Conservation (phyloP, 2,888 invertebrate species). For the Cartodere bifasciata region DNA sequence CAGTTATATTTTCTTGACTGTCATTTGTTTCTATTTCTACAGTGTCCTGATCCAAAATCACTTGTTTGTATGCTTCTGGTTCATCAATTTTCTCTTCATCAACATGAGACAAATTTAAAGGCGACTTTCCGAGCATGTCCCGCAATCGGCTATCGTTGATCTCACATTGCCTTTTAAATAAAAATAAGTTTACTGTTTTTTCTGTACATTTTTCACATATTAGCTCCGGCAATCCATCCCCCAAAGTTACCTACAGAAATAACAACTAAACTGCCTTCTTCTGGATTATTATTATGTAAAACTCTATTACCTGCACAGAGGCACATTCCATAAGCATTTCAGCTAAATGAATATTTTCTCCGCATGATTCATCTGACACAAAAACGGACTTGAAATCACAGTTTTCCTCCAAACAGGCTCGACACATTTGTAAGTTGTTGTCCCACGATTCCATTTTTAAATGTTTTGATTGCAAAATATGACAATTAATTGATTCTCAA, state of each 20-base stretch:
- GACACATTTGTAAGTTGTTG: slow-evolving; percentile 23
- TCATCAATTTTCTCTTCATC: no score
- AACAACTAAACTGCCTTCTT: slow-evolving; percentile 5
- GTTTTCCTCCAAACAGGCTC: slow-evolving; percentile 30
- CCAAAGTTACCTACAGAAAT: slow-evolving; percentile 28
- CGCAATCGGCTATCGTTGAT: slow-evolving; percentile 33
- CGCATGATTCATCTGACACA: slow-evolving; percentile 24
- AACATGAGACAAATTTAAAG: no score
- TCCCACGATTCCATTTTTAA: slow-evolving; percentile 4
- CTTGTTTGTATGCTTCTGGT: neutral
- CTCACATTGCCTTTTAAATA: slow-evolving; percentile 38
- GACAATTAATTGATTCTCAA: slow-evolving; percentile 23
- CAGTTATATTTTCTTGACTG: neutral
- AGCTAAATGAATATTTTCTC: slow-evolving; percentile 28
- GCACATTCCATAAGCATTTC: slow-evolving; percentile 34
- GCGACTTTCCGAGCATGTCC: slow-evolving; percentile 22
- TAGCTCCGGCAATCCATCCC: slow-evolving; percentile 47
- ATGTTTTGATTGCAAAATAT: slow-evolving; percentile 22
- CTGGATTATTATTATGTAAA: slow-evolving; percentile 7
- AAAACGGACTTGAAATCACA: slow-evolving; percentile 32
- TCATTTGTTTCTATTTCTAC: no score
- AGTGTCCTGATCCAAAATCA: slow-evolving; percentile 2
- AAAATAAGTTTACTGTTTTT: slow-evolving; percentile 37
- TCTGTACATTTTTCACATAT: slow-evolving; percentile 44
- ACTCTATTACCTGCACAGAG: slow-evolving; percentile 29